Conservation (phyloP, 2,797 vertebrate genomes). For the Benthosema pterotum region DNA sequence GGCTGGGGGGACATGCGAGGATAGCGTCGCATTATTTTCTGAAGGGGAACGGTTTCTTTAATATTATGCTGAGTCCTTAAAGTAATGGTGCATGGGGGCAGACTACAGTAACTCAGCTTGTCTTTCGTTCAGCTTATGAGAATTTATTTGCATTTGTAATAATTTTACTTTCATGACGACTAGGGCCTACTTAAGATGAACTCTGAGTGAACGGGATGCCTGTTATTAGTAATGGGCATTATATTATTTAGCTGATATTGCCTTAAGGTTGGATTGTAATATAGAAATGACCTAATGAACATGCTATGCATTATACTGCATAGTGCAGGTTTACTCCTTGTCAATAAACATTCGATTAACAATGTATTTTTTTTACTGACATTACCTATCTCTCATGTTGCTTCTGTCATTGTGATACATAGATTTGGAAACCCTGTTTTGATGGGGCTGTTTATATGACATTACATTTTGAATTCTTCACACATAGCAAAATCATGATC, state of each 20-base stretch:
- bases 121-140: conserved; percentile 53
- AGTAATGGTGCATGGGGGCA: conserved; percentile 62
- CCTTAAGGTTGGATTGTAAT: conserved; percentile 19
- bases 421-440: too few species aligned
- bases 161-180: neutral
- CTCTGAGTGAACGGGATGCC: conserved; percentile 6
- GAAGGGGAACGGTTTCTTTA: conserved; percentile 17
- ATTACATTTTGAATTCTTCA: too few species aligned
- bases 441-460: too few species aligned
- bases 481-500: too few species aligned
- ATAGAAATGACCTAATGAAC: conserved; percentile 26
- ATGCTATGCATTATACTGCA: conserved; percentile 15
- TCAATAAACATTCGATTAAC: neutral
- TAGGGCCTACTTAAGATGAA: conserved; percentile 15
- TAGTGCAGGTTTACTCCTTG: conserved; percentile 50
- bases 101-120: conserved; percentile 48
- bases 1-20: conserved; percentile 11
- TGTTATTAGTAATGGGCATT: neutral
- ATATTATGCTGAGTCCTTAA: conserved; percentile 58
- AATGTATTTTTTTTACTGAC: conserved; percentile 17
- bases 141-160: conserved; percentile 23
- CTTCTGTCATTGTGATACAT: too few species aligned
- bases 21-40: conserved; percentile 1
- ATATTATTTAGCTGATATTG: conserved; percentile 5
- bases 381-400: too few species aligned